Evolutionary conservation across 2,888 invertebrate genomes (phyloP), one percentile per base, ranked within the genome.

Genomic region (Saturnia pavonia): DNA sequence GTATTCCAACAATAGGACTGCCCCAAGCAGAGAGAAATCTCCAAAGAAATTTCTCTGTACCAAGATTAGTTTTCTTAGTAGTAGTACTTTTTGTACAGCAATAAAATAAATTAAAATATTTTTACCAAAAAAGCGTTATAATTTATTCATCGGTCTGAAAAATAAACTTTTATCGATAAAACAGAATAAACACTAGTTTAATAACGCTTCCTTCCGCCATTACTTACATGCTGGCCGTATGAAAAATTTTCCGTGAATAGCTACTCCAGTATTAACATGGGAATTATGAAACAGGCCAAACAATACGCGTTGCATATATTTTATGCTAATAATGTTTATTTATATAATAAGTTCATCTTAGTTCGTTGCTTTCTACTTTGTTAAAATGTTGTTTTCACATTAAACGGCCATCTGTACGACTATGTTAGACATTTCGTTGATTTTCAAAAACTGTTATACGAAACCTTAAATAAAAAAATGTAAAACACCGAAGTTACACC

Each of bases 91-190:
- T 19, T 43, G 1, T 43, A 11, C 11, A 22, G 19, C 40, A 3
- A 48, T 51, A 70, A 67, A 68, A 27, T 7, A 9, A 54, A 54
- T 3, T 8, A 8, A 9, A n/a, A n/a, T 11, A n/a, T 8, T 54
- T 54, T 11, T 54, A 54, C 48, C 48, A 19, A 0, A 34, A 34
- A 34, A 48, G 19, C 4, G 16, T 40, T 63, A 70, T 42, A 54
- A 67, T 42, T 70, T 67, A 70, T 70, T 70, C 54, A 70, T 70
- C 16, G 67, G 51, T 42, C 51, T 63, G 8, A 4, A 60, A 54
- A 42, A 25, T 16, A 25, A 72, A 74, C 67, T 72, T 11, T 69
- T 40, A 60, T 76, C 75, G 75, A 75, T 70, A 74, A 0, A n/a
- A 67, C 45, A 8, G 19, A 60, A 40, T 75, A 65, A 65, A 54